Percentiles rank a stretch among this genome's conserved stretches.
Evolutionary conservation across 2,888 invertebrate genomes (phyloP).

Genomic region (Drosophila suboccidentalis): DNA sequence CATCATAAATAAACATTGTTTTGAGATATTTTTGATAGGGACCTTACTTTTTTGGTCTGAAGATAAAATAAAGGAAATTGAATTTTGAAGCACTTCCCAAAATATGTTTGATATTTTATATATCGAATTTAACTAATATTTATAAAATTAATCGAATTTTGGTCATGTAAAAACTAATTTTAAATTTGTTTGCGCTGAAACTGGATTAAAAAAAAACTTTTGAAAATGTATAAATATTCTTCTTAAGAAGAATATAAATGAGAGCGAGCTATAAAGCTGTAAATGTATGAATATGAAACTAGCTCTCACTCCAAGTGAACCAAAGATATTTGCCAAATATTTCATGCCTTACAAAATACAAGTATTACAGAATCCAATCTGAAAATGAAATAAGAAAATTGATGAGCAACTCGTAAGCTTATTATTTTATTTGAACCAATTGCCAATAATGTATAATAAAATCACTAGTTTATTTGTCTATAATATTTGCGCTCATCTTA

Average conservation of each 20-base stretch:
- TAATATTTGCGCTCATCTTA: conserved; percentile 14
- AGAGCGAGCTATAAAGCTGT: background rate
- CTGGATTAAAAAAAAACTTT: too few relatives aligned
- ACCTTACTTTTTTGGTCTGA: background rate
- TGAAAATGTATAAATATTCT: too few relatives aligned
- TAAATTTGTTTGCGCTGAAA: too few relatives aligned
- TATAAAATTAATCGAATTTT: too few relatives aligned
- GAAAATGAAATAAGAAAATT: background rate
- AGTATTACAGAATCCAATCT: conserved; percentile 1
- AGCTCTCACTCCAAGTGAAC: background rate
- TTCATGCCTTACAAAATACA: background rate
- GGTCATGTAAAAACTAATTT: too few relatives aligned
- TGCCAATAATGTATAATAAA: conserved; percentile 28
- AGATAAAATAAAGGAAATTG: background rate
- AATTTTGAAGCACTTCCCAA: too few relatives aligned
- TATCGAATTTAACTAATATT: too few relatives aligned
- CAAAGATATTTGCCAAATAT: background rate
- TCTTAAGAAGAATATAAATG: too few relatives aligned
- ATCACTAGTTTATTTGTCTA: conserved; percentile 28
- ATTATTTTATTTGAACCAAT: conserved; percentile 9
- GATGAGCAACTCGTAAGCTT: conserved; percentile 8
- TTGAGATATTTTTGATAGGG: background rate
- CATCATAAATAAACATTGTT: too few relatives aligned
- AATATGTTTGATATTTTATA: too few relatives aligned
- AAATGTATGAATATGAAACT: background rate